Evolutionary conservation across 1,140 invertebrate species (phyloP), one percentile per base, ranked within the genome.

Genomic region (Diachasmimorpha longicaudata): DNA sequence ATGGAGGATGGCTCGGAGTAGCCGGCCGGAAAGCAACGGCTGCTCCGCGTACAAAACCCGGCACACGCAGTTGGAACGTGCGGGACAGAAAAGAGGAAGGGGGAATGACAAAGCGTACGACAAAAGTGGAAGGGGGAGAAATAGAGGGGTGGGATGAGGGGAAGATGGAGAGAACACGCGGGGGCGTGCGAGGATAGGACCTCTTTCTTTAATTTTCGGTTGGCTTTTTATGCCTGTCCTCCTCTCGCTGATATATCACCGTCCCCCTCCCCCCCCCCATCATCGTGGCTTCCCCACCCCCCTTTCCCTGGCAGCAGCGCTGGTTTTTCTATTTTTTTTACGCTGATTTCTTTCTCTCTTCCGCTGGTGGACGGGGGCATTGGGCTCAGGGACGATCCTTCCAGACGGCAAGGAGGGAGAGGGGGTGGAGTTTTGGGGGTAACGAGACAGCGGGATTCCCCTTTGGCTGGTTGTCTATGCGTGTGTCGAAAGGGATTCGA

Each of bases 1-100:
- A 82, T 80, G 81, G 79, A 82, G 83, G 84, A 79, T 81, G 81
- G 77, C 79, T 81, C 77, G 70, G 80, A 83, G 80, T 82, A 83
- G 82, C 85, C 82, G 82, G 81, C 80, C 81, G 83, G 82, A 84
- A 82, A 83, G 83, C 81, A 78, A 78, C 74, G 81, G 81, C 82
- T 81, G 81, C 80, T 80, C 77, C 75, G 76, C 70, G 77, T 76
- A 74, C 63, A 52, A n/a, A 46, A 58, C 71, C 68, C 42, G 55
- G 71, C 70, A 67, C 76, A 77, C 80, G 69, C 70, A 71, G 75
- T 52, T 69, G 67, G 75, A 76, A 69, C 68, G 70, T 75, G 75
- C 55, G 74, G 72, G 37, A 52, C 72, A 68, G 44, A 52, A 23
- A 42, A 44, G 71, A 39, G 76, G 78, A 74, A 80, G 75, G 75